Evolutionary conservation across 1,140 invertebrate species (phyloP), one percentile per base, ranked within the genome.

Genomic region (Drosophila arawakana): DNA sequence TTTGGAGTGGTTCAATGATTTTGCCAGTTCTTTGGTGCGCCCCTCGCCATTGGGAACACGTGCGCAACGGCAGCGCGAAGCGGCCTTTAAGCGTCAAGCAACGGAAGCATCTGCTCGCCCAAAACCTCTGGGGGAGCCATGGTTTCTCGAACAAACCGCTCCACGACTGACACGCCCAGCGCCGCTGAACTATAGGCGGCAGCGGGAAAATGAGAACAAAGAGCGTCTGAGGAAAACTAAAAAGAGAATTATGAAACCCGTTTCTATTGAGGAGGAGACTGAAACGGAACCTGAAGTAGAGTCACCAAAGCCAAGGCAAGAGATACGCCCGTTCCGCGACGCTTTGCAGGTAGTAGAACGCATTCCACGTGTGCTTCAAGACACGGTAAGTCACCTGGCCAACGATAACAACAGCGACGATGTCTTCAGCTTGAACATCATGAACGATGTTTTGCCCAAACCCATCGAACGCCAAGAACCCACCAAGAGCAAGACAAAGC

Each of bases 1-100:
- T 18, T 25, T 91, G 43, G 84, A 91, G 30, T 92, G 91, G 91
- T 92, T 92, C 13, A 91, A 76, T 55, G 91, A 91, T 46, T 90
- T 91, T 18, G 76, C 84, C 9, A 60, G 77, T 44, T 77, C 71
- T 3, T 13, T 92, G 50, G 88, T 92, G 15, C 75, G 84, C 15
- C 91, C 91, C 0, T 90, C 91, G 0, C 91, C 91, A 0, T 21
- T 91, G 11, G 81, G 82, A 10, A 73, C 73, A 7, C 61, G 70
- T 8, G 60, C 50, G 0, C 68, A 80, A 30, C 75, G 77, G 1
- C 70, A 88, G 25, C 37, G 43, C 9, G 59, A 43, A 7, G 47
- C 68, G 0, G 46, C 44, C 8, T 43, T 70, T n/a, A 70, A 76
- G 18, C 76, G 73, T 3, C 67, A 78, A 39, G 47, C 63, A 2